Base-by-base conservation (phyloP, 30 jellyfish, hydroid and myxozoan genomes). In the Sanderia malayensis region DNA sequence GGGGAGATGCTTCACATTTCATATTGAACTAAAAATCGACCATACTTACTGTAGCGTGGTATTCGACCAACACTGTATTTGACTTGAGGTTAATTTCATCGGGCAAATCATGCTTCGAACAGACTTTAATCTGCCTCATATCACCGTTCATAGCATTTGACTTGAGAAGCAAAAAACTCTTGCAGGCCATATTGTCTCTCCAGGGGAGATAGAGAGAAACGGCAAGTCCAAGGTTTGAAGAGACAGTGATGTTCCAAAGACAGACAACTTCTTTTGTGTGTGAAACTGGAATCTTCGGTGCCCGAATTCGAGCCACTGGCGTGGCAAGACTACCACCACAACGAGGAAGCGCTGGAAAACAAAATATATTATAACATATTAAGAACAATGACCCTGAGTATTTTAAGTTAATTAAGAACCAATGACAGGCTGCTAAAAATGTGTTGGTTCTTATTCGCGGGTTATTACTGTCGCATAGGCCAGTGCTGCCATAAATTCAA, bases 201-300 rank as follows among this genome's bases (percentile, higher is more conserved):
- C 95, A 89, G 1, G 93, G 89, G 34, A 89, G 62, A 34, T 71
- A 72, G 47, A 89, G 41, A n/a, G 81, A 60, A 19, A 89, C 22
- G 46, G 72, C 80, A 11, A 89, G 49, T 31, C 82, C 83, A 19
- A 46, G 69, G 15, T 70, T 79, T 0, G 32, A 26, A 21, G 90
- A 66, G 34, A 71, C 80, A 31, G 49, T 63, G 22, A 89, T 57
- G 44, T 26, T 29, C 97, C 97, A 89, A 8, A 37, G 81, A 60
- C 97, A 89, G 30, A 26, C 32, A 31, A 89, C 73, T 10, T 64
- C 86, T 25, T 70, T 66, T 26, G 41, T 62, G 75, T 89, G 66
- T 15, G 95, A 73, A 8, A 80, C 22, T 24, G 97, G 94, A 17
- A 89, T 70, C 19, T 17, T 46, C 17, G 97, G 97, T 4, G 97